Percentiles rank a stretch among this genome's conserved stretches.
Conservation (phyloP, 2,113 vertebrate genomes). For the Entelurus aequoreus region DNA sequence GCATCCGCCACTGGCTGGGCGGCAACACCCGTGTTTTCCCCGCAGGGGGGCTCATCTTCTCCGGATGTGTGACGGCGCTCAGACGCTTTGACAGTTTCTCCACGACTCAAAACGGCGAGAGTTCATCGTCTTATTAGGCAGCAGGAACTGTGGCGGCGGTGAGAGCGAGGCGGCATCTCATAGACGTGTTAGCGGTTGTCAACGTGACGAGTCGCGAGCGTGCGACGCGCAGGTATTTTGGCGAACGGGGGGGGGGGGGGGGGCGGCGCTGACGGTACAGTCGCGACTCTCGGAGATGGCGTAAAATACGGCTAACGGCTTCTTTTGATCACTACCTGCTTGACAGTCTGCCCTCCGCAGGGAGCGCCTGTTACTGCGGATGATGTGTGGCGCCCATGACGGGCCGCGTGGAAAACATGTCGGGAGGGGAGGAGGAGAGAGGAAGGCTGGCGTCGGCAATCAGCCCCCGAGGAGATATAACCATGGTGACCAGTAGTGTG, state of each 20-base stretch:
- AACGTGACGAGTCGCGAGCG: slow-evolving; percentile 34
- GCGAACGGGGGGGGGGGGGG: slow-evolving; percentile 21
- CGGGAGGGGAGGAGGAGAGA: slow-evolving; percentile 19
- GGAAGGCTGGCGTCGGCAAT: slow-evolving; percentile 44
- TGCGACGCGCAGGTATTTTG: slow-evolving; percentile 1
- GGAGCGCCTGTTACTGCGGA: slow-evolving; percentile 62
- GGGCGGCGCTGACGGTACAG: slow-evolving; percentile 42
- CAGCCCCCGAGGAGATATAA: slow-evolving; percentile 52
- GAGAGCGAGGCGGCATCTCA: slow-evolving; percentile 31
- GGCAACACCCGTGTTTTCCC: slow-evolving; percentile 42
- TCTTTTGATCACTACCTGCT: slow-evolving; percentile 72
- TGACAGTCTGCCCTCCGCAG: slow-evolving; percentile 65
- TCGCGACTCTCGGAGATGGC: slow-evolving; percentile 61
- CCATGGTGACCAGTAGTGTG: slow-evolving; percentile 51
- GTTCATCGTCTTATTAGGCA: slow-evolving; percentile 52
- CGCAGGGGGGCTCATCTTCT: slow-evolving; percentile 51
- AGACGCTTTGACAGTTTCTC: slow-evolving; percentile 42
- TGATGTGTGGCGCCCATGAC: slow-evolving; percentile 55
- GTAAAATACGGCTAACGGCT: slow-evolving; percentile 65
- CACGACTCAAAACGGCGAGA: slow-evolving; percentile 42
- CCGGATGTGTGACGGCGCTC: slow-evolving; percentile 45
- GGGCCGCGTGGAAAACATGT: slow-evolving; percentile 42
- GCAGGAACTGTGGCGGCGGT: slow-evolving; percentile 18
- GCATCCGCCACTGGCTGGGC: slow-evolving; percentile 12
- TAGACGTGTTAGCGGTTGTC: slow-evolving; percentile 46